Evolutionary conservation across 2,888 invertebrate species (phyloP).

Genomic region (Eremobia ochroleuca): DNA sequence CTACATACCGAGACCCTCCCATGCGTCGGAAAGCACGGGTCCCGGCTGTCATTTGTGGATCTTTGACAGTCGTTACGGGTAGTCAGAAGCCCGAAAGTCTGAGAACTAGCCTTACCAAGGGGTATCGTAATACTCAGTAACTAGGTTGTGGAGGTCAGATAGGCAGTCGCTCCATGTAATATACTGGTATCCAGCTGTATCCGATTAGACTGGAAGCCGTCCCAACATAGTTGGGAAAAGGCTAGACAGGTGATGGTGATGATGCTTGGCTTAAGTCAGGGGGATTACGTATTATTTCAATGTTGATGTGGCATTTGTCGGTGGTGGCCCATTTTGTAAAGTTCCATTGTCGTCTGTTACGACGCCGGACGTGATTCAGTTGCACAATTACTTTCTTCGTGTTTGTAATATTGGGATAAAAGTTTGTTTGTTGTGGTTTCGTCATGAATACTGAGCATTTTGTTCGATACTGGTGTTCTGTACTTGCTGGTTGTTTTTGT

Average conservation of each 20-base stretch:
- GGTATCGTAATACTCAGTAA: background rate
- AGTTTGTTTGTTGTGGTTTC: slow-evolving; percentile 56
- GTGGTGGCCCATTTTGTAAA: slow-evolving; percentile 43
- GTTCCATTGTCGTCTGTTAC: slow-evolving; percentile 21
- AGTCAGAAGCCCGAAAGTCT: background rate
- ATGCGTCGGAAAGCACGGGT: background rate
- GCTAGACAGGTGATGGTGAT: background rate
- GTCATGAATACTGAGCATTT: slow-evolving; percentile 48
- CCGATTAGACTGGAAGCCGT: background rate
- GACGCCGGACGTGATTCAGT: slow-evolving; percentile 53
- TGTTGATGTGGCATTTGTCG: slow-evolving; percentile 30
- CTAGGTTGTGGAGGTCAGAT: background rate
- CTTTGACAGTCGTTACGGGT: background rate
- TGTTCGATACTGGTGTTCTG: slow-evolving; percentile 24
- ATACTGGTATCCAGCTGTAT: background rate
- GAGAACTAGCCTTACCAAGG: background rate
- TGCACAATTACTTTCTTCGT: slow-evolving; percentile 61
- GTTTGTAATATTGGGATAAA: slow-evolving; percentile 59
- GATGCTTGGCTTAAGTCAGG: slow-evolving; percentile 29
- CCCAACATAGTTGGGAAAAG: background rate
- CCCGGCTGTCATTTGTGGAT: background rate
- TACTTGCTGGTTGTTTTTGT: background rate
- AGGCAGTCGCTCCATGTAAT: background rate
- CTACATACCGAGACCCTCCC: background rate
- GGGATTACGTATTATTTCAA: slow-evolving; percentile 36